These are phyloP conservation scores for Caenorhabditis zanzibari DNA, from an alignment of 2,888 invertebrate species.

Conservation along the genomic window DNA sequence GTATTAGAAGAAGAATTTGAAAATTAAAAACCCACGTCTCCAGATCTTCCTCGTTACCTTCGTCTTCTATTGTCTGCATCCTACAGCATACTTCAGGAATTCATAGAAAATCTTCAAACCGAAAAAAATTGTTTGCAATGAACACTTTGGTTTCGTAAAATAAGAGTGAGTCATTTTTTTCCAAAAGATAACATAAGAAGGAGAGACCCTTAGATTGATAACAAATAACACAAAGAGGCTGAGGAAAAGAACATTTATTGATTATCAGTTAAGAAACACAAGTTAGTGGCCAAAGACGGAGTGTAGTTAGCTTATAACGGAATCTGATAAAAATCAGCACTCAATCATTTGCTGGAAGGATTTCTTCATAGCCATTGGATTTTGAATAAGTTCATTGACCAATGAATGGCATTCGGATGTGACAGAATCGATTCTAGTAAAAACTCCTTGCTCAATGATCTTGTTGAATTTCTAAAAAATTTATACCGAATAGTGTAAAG, in stretches of 20 bases:
- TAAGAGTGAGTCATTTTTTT: neutral
- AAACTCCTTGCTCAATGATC: neutral
- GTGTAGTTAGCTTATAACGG: neutral
- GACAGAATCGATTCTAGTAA: neutral
- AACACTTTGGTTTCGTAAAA: neutral
- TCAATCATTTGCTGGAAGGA: neutral
- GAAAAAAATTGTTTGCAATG: neutral
- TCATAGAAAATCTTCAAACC: neutral
- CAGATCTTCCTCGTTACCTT: neutral
- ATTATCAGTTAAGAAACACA: neutral
- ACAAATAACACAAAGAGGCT: neutral
- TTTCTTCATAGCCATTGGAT: neutral
- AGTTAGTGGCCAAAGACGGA: too few relatives aligned
- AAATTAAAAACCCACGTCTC: neutral
- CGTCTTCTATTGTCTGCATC: neutral
- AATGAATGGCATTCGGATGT: too few relatives aligned
- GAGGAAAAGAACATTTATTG: constrained; percentile 4
- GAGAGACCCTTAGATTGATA: neutral
- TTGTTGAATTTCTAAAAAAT: neutral
- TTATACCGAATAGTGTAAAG: neutral
- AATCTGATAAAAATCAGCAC: neutral
- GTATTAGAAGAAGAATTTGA: neutral
- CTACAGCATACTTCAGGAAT: neutral
- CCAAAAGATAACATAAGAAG: neutral
- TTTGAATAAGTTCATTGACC: neutral